A percentile compares a stretch with the other conserved stretches of the same genome.
Evolutionary conservation across 2,113 vertebrate genomes (phyloP).

Genomic region (Oxyruncus cristatus): DNA sequence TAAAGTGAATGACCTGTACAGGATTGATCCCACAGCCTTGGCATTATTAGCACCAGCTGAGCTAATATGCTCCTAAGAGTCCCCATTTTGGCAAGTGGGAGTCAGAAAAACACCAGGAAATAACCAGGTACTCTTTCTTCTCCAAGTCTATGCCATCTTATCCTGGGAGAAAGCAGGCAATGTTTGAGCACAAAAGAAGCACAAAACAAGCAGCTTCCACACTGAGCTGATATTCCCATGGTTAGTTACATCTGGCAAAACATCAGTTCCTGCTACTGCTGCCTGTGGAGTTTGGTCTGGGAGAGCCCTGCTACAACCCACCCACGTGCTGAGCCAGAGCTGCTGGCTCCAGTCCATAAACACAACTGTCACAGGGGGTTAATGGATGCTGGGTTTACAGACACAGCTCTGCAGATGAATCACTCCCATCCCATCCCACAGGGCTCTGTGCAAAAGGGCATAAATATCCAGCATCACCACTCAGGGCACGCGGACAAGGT

Average conservation of each 20-base stretch:
- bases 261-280: neutral
- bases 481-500: accelerated
- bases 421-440: neutral
- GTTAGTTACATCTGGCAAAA: neutral
- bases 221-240: neutral
- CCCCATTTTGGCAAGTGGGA: neutral
- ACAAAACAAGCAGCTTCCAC: neutral
- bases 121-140: neutral
- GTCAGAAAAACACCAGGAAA: neutral
- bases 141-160: neutral
- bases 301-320: neutral
- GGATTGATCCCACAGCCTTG: neutral
- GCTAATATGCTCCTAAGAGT: neutral
- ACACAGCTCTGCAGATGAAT: neutral
- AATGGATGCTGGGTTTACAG: neutral
- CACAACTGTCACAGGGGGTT: neutral
- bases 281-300: neutral
- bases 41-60: neutral
- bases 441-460: neutral
- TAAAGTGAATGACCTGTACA: neutral
- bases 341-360: neutral
- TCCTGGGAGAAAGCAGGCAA: neutral
- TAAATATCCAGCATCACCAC: neutral
- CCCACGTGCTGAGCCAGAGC: neutral
- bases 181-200: neutral